Conservation (phyloP, 2,113 vertebrate genomes). For the Zosterops japonicus region DNA sequence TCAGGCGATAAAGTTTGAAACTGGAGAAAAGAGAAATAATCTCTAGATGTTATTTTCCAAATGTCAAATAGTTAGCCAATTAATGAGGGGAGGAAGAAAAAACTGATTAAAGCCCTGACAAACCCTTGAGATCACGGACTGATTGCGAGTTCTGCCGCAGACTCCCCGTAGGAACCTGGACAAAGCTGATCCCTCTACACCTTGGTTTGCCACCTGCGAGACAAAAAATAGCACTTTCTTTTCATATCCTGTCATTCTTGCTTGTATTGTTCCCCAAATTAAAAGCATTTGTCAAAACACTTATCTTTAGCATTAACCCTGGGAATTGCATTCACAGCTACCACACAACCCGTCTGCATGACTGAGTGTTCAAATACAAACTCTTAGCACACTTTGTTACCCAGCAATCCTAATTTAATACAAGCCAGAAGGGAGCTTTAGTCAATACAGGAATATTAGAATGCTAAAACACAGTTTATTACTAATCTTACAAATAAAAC, state of each 20-base stretch:
- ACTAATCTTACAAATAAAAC: neutral
- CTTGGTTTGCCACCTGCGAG: neutral
- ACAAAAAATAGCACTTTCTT: conserved; percentile 1
- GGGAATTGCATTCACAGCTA: neutral
- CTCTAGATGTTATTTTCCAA: neutral
- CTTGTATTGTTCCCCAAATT: conserved; percentile 11
- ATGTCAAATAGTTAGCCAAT: neutral
- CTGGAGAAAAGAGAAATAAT: neutral
- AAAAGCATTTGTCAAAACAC: conserved; percentile 49
- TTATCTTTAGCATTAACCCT: neutral
- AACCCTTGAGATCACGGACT: neutral
- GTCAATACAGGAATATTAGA: neutral
- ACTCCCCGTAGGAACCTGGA: neutral
- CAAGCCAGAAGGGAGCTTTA: neutral
- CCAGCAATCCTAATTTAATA: neutral
- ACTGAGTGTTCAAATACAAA: neutral
- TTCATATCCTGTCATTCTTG: conserved; percentile 33
- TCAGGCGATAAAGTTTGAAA: neutral
- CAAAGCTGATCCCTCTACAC: neutral
- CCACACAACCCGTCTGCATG: neutral
- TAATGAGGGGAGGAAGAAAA: neutral
- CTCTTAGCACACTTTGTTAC: neutral
- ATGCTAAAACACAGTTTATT: neutral
- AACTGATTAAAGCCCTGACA: neutral
- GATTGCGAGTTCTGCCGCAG: neutral